These are phyloP conservation scores for Heliconius charithonia DNA, from an alignment of 2,888 invertebrate species.

Conservation along the genomic window DNA sequence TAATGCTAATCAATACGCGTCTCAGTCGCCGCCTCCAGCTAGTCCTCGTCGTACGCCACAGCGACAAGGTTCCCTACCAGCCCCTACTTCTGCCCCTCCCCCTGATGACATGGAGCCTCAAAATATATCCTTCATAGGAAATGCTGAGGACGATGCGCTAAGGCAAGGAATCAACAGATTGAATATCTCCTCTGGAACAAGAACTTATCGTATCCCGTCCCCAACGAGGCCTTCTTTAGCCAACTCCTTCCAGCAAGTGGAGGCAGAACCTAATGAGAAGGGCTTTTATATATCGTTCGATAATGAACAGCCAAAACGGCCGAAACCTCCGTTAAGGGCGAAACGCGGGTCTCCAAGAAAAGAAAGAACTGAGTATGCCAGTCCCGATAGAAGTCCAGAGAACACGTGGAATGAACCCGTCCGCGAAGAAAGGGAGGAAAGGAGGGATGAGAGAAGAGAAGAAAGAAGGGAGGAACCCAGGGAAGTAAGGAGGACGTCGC, in stretches of 20 bases:
- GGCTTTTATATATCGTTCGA: conserved; percentile 98
- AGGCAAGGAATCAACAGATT: conserved; percentile 88
- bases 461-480: conserved; percentile 52
- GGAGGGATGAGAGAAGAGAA: conserved; percentile 51
- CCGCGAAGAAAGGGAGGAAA: conserved; percentile 55
- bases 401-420: conserved; percentile 59
- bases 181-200: conserved; percentile 93
- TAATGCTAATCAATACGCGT: conserved; percentile 83
- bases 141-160: conserved; percentile 83
- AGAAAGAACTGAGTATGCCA: conserved; percentile 75
- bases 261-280: conserved; percentile 85
- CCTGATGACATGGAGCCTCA: conserved; percentile 96
- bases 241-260: conserved; percentile 87
- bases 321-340: conserved; percentile 92
- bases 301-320: conserved; percentile 93
- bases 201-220: conserved; percentile 95
- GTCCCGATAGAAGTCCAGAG: conserved; percentile 69
- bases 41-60: conserved; percentile 87
- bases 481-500: conserved; percentile 46
- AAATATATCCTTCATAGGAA: conserved; percentile 95
- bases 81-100: conserved; percentile 79
- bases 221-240: conserved; percentile 90
- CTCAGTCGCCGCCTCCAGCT: conserved; percentile 81
- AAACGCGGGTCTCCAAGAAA: conserved; percentile 91
- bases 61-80: conserved; percentile 82